Conservation (phyloP, 2,113 vertebrate species). For the Macquaria australasica region DNA sequence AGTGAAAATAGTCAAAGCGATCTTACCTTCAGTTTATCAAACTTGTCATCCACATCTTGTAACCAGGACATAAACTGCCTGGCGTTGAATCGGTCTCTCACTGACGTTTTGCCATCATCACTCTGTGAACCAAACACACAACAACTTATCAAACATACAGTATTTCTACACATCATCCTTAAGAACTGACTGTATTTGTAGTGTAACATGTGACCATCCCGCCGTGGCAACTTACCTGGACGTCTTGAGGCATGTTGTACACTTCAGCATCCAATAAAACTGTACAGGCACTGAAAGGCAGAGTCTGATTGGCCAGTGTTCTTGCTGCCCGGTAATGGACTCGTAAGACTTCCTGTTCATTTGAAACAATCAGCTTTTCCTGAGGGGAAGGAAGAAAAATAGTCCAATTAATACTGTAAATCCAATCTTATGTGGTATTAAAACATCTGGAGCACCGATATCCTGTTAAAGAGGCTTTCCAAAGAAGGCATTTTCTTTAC, state of each 20-base stretch:
- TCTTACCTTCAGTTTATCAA: constrained; percentile 97
- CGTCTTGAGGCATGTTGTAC: constrained; percentile 96
- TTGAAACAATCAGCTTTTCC: constrained; percentile 99
- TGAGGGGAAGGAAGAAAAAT: constrained; percentile 62
- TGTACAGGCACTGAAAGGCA: constrained; percentile 98
- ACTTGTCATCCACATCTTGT: constrained; percentile 99
- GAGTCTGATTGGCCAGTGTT: constrained; percentile 96
- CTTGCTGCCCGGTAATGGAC: constrained; percentile 98
- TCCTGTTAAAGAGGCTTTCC: neutral
- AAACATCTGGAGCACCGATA: neutral
- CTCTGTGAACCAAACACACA: constrained; percentile 79
- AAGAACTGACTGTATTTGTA: neutral
- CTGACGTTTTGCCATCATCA: constrained; percentile 97
- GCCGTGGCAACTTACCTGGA: constrained; percentile 86
- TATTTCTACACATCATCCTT: neutral
- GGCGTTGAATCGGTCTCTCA: constrained; percentile 97
- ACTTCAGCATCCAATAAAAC: constrained; percentile 97
- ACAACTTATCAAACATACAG: neutral
- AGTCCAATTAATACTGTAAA: neutral
- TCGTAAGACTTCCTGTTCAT: constrained; percentile 97
- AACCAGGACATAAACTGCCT: constrained; percentile 99
- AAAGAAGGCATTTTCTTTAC: neutral
- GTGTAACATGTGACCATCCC: neutral
- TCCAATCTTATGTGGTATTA: neutral
- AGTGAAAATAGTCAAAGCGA: neutral